Conservation (phyloP, 2,113 vertebrate species). For the Martes martes region DNA sequence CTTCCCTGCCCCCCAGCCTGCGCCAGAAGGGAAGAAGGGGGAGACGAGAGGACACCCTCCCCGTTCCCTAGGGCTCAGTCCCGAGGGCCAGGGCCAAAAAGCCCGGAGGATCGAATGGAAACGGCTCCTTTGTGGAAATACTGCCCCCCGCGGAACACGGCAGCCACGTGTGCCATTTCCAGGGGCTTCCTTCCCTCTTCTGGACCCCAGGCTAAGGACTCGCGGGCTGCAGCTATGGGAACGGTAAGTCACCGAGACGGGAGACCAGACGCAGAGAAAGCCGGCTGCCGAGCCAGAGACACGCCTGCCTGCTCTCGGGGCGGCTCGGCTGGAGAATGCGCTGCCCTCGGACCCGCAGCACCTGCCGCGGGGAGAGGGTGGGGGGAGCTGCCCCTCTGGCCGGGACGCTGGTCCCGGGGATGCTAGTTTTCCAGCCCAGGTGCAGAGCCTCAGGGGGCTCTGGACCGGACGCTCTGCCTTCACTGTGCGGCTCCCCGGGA, state of each 20-base stretch:
- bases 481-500: not conserved
- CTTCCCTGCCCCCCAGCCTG: not conserved
- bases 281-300: not conserved
- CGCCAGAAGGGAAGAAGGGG: not conserved
- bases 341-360: not conserved
- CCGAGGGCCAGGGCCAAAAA: not conserved
- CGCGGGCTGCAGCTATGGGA: not conserved
- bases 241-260: not conserved
- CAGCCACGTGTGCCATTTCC: not conserved
- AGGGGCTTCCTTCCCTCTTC: not conserved
- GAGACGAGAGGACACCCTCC: not conserved
- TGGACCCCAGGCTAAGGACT: not conserved
- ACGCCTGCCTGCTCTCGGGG: not conserved
- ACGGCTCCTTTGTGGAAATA: not conserved
- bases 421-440: not conserved
- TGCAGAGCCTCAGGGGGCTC: not conserved
- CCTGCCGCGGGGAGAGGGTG: no score
- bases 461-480: fast-evolving
- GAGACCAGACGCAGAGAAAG: not conserved
- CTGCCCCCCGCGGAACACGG: fast-evolving
- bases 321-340: not conserved
- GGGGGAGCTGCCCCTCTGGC: no score
- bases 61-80: not conserved
- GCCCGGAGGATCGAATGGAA: not conserved
- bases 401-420: not conserved